Evolutionary conservation across 2,797 vertebrate genomes (phyloP), one percentile per base, ranked within the genome.

Genomic region (Hozukius guyotensis): DNA sequence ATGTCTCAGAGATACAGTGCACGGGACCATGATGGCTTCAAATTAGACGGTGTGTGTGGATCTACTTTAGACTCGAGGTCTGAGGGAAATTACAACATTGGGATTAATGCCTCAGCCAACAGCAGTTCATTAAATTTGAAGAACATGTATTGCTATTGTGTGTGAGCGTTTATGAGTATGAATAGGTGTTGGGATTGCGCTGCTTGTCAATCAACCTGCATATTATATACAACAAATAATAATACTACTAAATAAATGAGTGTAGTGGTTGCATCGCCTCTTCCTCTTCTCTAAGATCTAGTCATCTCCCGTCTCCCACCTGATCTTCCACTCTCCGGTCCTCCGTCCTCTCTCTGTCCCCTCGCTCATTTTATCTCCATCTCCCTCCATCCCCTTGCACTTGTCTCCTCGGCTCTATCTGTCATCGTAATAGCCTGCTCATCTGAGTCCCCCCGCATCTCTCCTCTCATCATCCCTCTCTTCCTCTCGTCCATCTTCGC

Each of bases 361-460:
- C 67, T 67, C 24, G 8, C 59, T 75, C 77, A 12, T 73, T 88
- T 82, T 24, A 72, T 87, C 82, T 89, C 83, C 25, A 81, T 91
- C 61, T 80, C 80, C 67, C 75, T 73, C 73, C 72, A 52, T 84
- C 62, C 46, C 22, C 22, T 61, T n/a, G 6, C 78, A 81, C 82
- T 81, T 11, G 53, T 71, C 70, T 87, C 64, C 80, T 36, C 52
- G 3, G 60, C 72, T 84, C 82, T 52, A 91, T 94, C 87, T n/a
- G 79, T 94, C 90, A 90, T 88, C 68, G 2, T 91, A 91, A 91
- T 84, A 81, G 80, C 80, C 78, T 81, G 24, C 80, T 92, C 89
- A 87, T 90, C 77, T 66, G 63, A 86, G 79, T 83, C 46, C 77
- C 72, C 83, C 70, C 32, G 10, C 78, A 84, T 83, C 76, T 75